A percentile compares a stretch with the other conserved stretches of the same genome.
phyloP scores from a whole-genome alignment of 2,797 vertebrate species.

The Leptoclinus maculatus region DNA sequence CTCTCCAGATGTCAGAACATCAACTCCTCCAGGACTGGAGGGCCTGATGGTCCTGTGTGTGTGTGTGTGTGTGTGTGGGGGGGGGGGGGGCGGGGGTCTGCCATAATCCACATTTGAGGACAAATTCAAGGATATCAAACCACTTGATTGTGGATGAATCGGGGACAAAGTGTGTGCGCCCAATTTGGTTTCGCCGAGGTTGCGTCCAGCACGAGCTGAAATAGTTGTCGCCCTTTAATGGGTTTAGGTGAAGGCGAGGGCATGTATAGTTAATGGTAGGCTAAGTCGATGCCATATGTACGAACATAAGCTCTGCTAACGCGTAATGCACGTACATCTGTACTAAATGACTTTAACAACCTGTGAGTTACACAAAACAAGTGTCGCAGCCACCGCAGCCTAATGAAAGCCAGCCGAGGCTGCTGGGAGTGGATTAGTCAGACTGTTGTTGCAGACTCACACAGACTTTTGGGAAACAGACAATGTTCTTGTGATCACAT shows the following conservation, averaged over 20 bases:
- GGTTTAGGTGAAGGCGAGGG: constrained; percentile 37
- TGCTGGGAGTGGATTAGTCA: constrained; percentile 51
- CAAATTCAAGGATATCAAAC: constrained; percentile 24
- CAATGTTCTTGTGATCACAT: constrained; percentile 48
- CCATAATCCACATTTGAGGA: neutral
- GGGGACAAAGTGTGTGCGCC: neutral
- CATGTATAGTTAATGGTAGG: constrained; percentile 41
- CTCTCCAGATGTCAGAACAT: constrained; percentile 76
- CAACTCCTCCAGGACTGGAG: constrained; percentile 40
- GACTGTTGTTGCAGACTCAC: constrained; percentile 35
- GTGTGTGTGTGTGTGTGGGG: constrained; percentile 6
- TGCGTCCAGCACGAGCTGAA: constrained; percentile 8
- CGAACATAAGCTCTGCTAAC: constrained; percentile 32
- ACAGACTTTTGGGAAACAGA: constrained; percentile 30
- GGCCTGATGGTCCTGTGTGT: constrained; percentile 18
- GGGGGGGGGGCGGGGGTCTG: neutral
- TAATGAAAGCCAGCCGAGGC: constrained; percentile 67
- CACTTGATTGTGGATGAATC: constrained; percentile 25
- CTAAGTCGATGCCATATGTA: constrained; percentile 34
- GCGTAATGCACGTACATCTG: constrained; percentile 49
- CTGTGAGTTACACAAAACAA: constrained; percentile 67
- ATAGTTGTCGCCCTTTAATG: constrained; percentile 25
- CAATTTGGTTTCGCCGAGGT: constrained; percentile 29
- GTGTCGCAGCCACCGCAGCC: constrained; percentile 62
- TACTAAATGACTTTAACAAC: constrained; percentile 67